Percentiles rank a stretch among this genome's conserved stretches.
These are phyloP conservation scores for Lycaena phlaeas DNA, from an alignment of 2,888 invertebrate species.

Conservation along the genomic window DNA sequence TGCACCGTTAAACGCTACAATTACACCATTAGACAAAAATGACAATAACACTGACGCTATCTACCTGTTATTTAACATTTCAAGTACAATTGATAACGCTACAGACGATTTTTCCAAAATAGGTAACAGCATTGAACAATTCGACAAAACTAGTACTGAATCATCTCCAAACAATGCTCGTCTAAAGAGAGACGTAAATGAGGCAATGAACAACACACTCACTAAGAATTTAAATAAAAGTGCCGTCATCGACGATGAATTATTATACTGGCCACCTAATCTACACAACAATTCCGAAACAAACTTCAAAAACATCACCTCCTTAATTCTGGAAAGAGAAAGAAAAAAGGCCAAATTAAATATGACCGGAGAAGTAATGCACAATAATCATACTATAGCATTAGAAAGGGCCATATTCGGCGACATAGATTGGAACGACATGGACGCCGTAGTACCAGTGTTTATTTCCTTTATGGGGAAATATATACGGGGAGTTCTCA, in stretches of 20 bases:
- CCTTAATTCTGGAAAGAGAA: constrained; percentile 45
- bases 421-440: constrained; percentile 53
- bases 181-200: constrained; percentile 29
- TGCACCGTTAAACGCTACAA: constrained; percentile 23
- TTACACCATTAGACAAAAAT: constrained; percentile 21
- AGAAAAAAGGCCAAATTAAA: constrained; percentile 46
- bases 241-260: constrained; percentile 32
- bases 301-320: constrained; percentile 40
- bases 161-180: constrained; percentile 24
- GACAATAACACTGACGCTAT: constrained; percentile 33
- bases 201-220: constrained; percentile 8
- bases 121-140: constrained; percentile 46
- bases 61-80: constrained; percentile 37
- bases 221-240: constrained; percentile 32
- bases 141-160: constrained; percentile 26
- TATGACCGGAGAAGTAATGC: constrained; percentile 40
- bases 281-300: constrained; percentile 20
- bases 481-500: constrained; percentile 52
- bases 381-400: constrained; percentile 37
- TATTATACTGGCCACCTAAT: constrained; percentile 51
- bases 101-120: constrained; percentile 28
- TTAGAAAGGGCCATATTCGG: constrained; percentile 56
- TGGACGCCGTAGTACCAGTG: constrained; percentile 48
- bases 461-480: constrained; percentile 60
- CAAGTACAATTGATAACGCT: constrained; percentile 28